phyloP scores from a whole-genome alignment of 2,113 vertebrate species.

The Calidris pugnax region DNA sequence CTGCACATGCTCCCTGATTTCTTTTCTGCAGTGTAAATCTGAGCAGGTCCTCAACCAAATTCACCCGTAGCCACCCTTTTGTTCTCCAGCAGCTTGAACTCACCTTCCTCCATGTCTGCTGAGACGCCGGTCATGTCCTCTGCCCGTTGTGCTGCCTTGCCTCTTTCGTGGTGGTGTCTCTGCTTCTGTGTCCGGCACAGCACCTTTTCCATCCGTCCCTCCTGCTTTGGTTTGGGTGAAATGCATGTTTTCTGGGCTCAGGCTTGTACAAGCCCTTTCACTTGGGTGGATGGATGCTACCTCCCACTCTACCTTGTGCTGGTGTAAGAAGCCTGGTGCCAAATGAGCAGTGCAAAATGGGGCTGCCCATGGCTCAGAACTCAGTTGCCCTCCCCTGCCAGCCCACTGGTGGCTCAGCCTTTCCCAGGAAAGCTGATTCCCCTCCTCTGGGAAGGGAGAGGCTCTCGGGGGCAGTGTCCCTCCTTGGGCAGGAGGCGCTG shows the following conservation, averaged over 20 bases:
- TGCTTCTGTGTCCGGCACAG: neutral
- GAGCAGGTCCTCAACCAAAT: neutral
- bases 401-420: fast-evolving
- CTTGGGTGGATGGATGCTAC: neutral
- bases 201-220: neutral
- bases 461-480: neutral
- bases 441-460: neutral
- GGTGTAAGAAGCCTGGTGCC: neutral
- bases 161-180: neutral
- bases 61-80: fast-evolving
- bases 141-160: fast-evolving
- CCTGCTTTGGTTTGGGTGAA: neutral
- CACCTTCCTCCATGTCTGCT: neutral
- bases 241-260: neutral
- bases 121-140: fast-evolving
- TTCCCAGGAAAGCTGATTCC: neutral
- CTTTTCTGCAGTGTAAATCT: neutral
- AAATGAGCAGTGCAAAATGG: neutral
- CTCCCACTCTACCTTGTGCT: neutral
- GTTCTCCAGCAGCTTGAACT: neutral
- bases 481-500: neutral
- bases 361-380: neutral
- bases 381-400: neutral
- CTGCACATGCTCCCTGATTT: neutral
- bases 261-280: neutral